Percentiles rank a stretch among this genome's conserved stretches.
These are phyloP conservation scores for Necrosyrtes monachus DNA, from an alignment of 2,797 vertebrate genomes.

Conservation along the genomic window DNA sequence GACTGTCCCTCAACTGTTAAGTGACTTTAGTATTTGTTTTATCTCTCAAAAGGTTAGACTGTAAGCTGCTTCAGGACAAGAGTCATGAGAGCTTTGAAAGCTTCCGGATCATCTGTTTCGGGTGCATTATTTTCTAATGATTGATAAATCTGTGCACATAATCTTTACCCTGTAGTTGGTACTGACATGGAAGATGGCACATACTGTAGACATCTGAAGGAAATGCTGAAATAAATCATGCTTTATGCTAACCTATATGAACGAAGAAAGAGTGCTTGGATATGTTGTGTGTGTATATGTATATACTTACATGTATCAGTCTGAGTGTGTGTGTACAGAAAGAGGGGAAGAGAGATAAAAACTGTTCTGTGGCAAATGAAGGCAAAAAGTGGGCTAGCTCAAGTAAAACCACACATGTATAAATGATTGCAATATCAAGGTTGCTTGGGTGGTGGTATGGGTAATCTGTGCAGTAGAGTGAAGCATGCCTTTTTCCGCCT, in stretches of 20 bases:
- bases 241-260: not conserved
- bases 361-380: not conserved
- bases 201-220: not conserved
- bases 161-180: not conserved
- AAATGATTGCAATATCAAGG: not conserved
- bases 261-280: not conserved
- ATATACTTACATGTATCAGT: fast-evolving
- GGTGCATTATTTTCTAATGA: not conserved
- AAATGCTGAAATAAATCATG: not conserved
- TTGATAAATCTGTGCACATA: not conserved
- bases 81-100: not conserved
- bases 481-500: not conserved
- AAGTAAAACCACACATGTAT: not conserved
- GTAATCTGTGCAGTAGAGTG: not conserved
- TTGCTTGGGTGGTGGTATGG: not conserved
- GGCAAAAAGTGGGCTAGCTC: not conserved
- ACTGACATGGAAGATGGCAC: not conserved
- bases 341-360: not conserved
- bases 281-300: not conserved
- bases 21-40: not conserved
- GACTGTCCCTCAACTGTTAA: not conserved
- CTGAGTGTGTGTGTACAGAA: not conserved
- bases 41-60: not conserved
- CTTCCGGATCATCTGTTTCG: not conserved
- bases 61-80: not conserved